Evolutionary conservation across 2,113 vertebrate genomes (phyloP), one percentile per base, ranked within the genome.

Genomic region (Corythornis madagascariensis): DNA sequence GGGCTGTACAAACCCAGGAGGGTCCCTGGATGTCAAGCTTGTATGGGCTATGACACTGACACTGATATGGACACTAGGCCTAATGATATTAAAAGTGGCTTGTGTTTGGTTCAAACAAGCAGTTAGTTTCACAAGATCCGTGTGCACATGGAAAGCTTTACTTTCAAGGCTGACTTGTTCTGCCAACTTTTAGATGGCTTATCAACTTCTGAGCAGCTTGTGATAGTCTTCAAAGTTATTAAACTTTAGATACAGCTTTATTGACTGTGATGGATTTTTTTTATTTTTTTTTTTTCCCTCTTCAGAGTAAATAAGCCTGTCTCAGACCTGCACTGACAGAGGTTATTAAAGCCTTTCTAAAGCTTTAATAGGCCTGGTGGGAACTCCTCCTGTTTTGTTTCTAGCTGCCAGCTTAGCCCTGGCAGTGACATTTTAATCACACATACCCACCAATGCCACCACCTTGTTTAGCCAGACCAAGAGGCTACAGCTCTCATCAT

Each of bases 351-450:
- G 38, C 50, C 69, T 69, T 89, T 85, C 86, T 63, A 80, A 83
- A 93, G 53, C 83, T 83, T 59, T 88, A 71, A 84, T 20, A 82
- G 78, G 18, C 50, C 85, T 95, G 72, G 24, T 88, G 84, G 40
- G 69, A 31, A 88, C 78, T 48, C 33, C 21, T 88, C 59, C 83
- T 86, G 78, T 90, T 92, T 93, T 93, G 82, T 66, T 93, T 95
- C 43, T 4, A 45, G 66, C 80, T 90, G 88, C 87, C 87, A 93
- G 64, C 48, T 91, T 48, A 43, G 47, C 59, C 56, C 63, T 88
- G 71, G 91, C 89, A 84, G 60, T 87, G 94, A 81, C 77, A 80
- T 89, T 94, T 96, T 90, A 95, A 92, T 94, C 93, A 69, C 90
- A 50, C 12, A 17, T 83, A 86, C 75, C 93, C 93, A 94, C 74